Evolutionary conservation across 1,140 invertebrate genomes (phyloP).

Genomic region (Berghia stephanieae): DNA sequence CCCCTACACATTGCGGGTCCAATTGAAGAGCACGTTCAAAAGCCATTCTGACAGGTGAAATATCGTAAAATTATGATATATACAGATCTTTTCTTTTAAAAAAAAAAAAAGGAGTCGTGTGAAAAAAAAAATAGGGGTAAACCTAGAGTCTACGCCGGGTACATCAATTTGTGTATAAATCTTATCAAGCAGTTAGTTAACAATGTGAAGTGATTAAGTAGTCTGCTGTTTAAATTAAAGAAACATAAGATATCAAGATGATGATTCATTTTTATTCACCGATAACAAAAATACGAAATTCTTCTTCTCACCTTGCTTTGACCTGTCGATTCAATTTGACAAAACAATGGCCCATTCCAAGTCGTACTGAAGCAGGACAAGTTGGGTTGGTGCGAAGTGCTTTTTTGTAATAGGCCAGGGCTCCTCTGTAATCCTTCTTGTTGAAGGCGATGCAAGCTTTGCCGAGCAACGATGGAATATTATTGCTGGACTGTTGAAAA

Average conservation of each 20-base stretch:
- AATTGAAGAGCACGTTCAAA: slow-evolving; percentile 95
- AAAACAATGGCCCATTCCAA: slow-evolving; percentile 98
- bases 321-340: slow-evolving; percentile 95
- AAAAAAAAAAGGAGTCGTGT: no score
- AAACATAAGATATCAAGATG: no score
- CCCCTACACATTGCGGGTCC: slow-evolving; percentile 94
- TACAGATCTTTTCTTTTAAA: no score
- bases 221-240: no score
- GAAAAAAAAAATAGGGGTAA: no score
- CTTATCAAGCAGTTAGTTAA: no score
- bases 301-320: slow-evolving; percentile 80
- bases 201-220: no score
- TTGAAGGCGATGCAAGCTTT: slow-evolving; percentile 93
- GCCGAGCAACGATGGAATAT: slow-evolving; percentile 92
- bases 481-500: slow-evolving; percentile 82
- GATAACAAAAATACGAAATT: no score
- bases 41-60: slow-evolving; percentile 78
- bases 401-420: slow-evolving; percentile 97
- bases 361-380: slow-evolving; percentile 92
- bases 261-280: no score
- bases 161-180: no score
- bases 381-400: slow-evolving; percentile 94
- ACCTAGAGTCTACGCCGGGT: no score
- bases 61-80: background rate
- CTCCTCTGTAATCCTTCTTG: slow-evolving; percentile 83